Evolutionary conservation across 1,140 invertebrate genomes (phyloP).

Genomic region (Ctenoplectra terminalis): DNA sequence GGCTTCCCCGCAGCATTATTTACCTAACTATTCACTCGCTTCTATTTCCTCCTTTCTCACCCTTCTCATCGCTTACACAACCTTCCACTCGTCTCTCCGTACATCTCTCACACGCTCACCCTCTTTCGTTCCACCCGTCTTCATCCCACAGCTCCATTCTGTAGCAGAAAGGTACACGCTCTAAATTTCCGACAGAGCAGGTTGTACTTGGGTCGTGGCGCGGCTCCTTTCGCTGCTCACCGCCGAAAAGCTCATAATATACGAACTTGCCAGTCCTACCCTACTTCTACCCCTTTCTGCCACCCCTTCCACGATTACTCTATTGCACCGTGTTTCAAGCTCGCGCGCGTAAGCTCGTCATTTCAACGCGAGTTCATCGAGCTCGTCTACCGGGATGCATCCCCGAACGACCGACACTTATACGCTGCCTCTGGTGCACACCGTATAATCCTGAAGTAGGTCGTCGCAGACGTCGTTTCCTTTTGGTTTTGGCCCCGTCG

Average conservation of each 20-base stretch:
- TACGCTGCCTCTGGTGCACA: not conserved
- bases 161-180: slow-evolving; percentile 28
- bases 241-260: slow-evolving; percentile 54
- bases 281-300: no score
- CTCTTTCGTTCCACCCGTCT: not conserved
- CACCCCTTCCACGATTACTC: slow-evolving; percentile 44
- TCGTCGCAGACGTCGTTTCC: not conserved
- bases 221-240: slow-evolving; percentile 17
- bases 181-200: slow-evolving; percentile 29
- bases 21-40: not conserved
- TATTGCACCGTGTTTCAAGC: slow-evolving; percentile 50
- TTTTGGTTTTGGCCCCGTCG: not conserved
- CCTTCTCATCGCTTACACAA: not conserved
- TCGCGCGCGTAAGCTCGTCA: slow-evolving; percentile 40
- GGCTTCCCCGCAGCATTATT: not conserved
- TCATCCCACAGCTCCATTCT: no score
- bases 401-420: slow-evolving; percentile 4
- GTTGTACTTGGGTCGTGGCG: not conserved
- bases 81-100: no score
- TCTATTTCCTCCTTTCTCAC: not conserved
- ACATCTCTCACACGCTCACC: not conserved
- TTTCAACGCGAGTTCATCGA: slow-evolving; percentile 49
- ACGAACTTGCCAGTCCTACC: slow-evolving; percentile 21
- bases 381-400: slow-evolving; percentile 18
- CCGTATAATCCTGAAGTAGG: slow-evolving; percentile 31